A percentile compares a stretch with the other conserved stretches of the same genome.
Evolutionary conservation across 2,797 vertebrate species (phyloP).

Genomic region (Pteronotus mesoamericanus): DNA sequence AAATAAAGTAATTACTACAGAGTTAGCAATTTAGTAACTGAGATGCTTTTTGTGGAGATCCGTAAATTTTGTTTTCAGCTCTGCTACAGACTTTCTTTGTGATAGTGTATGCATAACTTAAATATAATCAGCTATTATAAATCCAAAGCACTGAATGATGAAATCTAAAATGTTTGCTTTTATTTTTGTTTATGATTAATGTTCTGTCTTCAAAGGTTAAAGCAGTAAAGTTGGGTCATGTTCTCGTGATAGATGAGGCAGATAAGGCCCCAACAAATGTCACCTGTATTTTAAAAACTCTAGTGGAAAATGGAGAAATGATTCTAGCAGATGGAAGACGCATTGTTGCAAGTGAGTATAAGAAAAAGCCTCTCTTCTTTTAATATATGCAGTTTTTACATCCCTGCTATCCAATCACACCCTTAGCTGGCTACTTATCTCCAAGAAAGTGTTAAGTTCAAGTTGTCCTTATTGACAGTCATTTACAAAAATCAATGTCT

Average conservation of each 20-base stretch:
- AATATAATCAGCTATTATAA: neutral
- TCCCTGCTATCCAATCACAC: neutral
- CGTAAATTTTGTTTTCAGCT: neutral
- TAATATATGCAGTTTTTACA: neutral
- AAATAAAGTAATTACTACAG: neutral
- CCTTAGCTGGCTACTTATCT: neutral
- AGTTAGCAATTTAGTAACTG: neutral
- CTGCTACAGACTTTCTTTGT: neutral
- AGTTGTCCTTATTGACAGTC: neutral
- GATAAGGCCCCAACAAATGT: constrained; percentile 99
- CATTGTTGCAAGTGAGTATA: constrained; percentile 90
- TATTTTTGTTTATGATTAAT: constrained; percentile 44
- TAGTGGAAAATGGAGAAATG: constrained; percentile 98
- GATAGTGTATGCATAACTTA: neutral
- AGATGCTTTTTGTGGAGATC: neutral
- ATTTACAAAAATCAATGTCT: neutral
- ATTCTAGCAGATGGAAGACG: constrained; percentile 95
- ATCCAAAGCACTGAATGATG: neutral
- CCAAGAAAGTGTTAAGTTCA: neutral
- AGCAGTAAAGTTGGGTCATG: constrained; percentile 92
- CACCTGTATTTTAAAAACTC: constrained; percentile 97
- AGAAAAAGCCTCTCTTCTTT: neutral
- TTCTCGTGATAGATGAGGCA: constrained; percentile 96
- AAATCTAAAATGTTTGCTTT: neutral
- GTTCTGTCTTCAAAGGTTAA: constrained; percentile 88